A percentile compares a stretch with the other conserved stretches of the same genome.
Evolutionary conservation across 2,113 vertebrate genomes (phyloP).

Genomic region (Calyptommatus sinebrachiatus): DNA sequence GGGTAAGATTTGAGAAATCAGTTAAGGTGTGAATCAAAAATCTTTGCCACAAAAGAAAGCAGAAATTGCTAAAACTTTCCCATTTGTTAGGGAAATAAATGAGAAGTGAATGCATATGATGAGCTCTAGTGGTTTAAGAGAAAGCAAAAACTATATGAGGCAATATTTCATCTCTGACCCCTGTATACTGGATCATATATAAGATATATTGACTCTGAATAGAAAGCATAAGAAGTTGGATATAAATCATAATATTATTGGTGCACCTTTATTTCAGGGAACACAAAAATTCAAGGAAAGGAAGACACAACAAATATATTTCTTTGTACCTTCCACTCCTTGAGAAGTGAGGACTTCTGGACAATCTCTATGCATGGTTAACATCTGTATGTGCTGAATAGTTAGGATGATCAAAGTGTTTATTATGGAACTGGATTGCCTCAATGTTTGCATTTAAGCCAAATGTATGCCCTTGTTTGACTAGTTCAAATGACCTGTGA

Average conservation of each 20-base stretch:
- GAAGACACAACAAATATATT: slow-evolving; percentile 4
- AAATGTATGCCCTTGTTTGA: no score
- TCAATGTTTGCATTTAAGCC: no score
- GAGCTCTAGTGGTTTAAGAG: background rate
- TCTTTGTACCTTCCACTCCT: background rate
- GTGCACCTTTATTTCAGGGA: slow-evolving; percentile 17
- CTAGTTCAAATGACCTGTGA: no score
- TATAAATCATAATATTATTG: slow-evolving; percentile 29
- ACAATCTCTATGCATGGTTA: background rate
- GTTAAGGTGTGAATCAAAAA: background rate
- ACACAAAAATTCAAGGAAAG: slow-evolving; percentile 1
- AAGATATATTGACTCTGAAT: slow-evolving; percentile 20
- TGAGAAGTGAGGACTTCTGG: background rate
- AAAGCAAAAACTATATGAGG: slow-evolving; percentile 17
- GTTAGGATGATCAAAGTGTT: no score
- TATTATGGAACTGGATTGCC: no score
- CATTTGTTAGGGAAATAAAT: background rate
- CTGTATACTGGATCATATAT: slow-evolving; percentile 6
- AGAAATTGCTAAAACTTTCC: background rate
- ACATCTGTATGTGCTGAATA: no score
- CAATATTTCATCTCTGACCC: slow-evolving; percentile 23
- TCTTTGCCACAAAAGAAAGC: background rate
- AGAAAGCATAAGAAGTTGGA: slow-evolving; percentile 8
- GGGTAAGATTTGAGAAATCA: background rate
- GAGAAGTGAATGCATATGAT: slow-evolving; percentile 3